Percentiles rank a stretch among this genome's conserved stretches.
Evolutionary conservation across 53 echinoderm and acorn worm genomes (phyloP).

Genomic region (Echinometra lucunter): DNA sequence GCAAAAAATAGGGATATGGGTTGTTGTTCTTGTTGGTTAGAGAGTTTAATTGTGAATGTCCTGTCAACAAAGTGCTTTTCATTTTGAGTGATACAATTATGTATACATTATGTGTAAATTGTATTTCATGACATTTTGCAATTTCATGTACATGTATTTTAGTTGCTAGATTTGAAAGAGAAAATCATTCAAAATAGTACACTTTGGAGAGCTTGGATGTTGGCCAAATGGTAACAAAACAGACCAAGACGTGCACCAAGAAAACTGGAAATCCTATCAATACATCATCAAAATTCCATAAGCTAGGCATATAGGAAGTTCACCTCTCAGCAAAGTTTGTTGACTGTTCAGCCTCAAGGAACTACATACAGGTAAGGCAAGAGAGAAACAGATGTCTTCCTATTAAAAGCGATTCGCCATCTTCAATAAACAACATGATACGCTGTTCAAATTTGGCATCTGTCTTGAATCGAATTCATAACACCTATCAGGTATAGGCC

Average conservation of each 20-base stretch:
- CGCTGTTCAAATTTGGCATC: conserved; percentile 41
- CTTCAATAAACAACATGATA: conserved; percentile 40
- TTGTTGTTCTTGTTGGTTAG: too few relatives aligned
- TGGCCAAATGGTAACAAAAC: not conserved
- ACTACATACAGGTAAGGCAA: conserved; percentile 24
- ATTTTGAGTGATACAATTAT: too few relatives aligned
- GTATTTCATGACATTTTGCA: not conserved
- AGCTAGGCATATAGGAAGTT: not conserved
- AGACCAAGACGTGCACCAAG: not conserved
- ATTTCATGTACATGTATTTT: not conserved
- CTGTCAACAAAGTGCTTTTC: too few relatives aligned
- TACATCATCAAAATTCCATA: conserved; percentile 30
- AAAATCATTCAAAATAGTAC: not conserved
- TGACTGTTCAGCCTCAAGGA: conserved; percentile 13
- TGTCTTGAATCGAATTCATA: not conserved
- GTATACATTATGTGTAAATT: too few relatives aligned
- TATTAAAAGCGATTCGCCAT: conserved; percentile 35
- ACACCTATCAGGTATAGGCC: not conserved
- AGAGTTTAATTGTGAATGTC: too few relatives aligned
- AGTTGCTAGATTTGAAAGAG: not conserved
- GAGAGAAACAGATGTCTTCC: conserved; percentile 17
- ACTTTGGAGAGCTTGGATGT: not conserved
- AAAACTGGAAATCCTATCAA: conserved; percentile 32
- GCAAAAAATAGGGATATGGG: too few relatives aligned
- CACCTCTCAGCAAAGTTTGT: conserved; percentile 28